These are phyloP conservation scores for Martes flavigula DNA, from an alignment of 2,797 vertebrate species.

Conservation along the genomic window DNA sequence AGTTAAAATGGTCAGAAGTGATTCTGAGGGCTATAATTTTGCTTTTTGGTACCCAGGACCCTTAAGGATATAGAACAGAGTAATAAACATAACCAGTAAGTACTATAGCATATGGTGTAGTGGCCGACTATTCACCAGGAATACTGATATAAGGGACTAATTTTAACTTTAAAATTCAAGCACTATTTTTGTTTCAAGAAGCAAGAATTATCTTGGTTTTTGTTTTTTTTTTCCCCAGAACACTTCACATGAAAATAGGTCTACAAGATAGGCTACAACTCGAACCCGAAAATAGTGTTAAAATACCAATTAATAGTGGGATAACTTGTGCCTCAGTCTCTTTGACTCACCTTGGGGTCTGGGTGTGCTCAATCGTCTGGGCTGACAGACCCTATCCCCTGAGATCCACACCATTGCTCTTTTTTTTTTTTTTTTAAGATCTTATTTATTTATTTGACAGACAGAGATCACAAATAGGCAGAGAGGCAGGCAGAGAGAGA, in stretches of 20 bases:
- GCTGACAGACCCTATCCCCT: neutral
- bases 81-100: constrained; percentile 28
- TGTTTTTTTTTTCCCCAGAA: neutral
- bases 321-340: neutral
- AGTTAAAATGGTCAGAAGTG: constrained; percentile 38
- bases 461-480: no score
- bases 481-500: no score
- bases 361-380: neutral
- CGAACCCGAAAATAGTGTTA: neutral
- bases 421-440: neutral
- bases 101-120: neutral
- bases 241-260: neutral
- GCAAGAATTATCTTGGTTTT: neutral
- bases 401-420: neutral
- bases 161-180: neutral
- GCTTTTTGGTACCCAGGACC: neutral
- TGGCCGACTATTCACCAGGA: neutral
- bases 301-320: neutral
- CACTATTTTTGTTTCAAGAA: constrained; percentile 25
- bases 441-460: no score
- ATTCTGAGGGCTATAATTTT: constrained; percentile 38
- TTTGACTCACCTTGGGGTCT: neutral
- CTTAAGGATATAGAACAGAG: neutral
- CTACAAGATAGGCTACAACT: neutral
- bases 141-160: neutral